Percentiles rank a stretch among this genome's conserved stretches.
Conservation (phyloP, 2,797 vertebrate genomes). For the Neosilurus hyrtlii region DNA sequence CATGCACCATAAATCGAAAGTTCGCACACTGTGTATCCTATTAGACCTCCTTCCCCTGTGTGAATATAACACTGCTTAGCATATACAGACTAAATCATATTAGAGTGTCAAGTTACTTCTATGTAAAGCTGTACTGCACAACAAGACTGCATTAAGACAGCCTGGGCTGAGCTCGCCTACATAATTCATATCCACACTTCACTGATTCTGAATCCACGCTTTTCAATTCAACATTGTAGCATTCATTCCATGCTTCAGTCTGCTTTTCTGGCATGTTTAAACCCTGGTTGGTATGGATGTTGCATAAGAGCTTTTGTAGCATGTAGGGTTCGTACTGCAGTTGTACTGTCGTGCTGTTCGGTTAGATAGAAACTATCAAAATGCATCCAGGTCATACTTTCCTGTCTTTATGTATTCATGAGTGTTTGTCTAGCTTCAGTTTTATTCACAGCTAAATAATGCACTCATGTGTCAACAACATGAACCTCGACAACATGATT, state of each 20-base stretch:
- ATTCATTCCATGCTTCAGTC: not conserved
- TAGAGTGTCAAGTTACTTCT: not conserved
- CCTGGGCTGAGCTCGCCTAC: not conserved
- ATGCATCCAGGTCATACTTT: not conserved
- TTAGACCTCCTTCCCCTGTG: not conserved
- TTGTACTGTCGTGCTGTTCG: not conserved
- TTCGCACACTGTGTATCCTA: not conserved
- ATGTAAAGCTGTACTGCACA: not conserved
- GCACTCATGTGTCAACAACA: not conserved
- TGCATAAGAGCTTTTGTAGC: conserved; percentile 1
- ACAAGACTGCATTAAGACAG: not conserved
- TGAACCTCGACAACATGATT: not conserved
- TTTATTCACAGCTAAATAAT: conserved; percentile 1
- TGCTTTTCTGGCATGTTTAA: not conserved
- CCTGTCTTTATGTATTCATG: not conserved
- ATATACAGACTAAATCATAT: not conserved
- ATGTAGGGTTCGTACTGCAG: not conserved
- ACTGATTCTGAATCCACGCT: not conserved
- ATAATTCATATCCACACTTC: conserved; percentile 20
- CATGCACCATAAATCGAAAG: not conserved
- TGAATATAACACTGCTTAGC: not conserved
- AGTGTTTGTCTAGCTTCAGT: not conserved
- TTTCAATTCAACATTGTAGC: not conserved
- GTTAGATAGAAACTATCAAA: not conserved
- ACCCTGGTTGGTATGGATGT: not conserved